Evolutionary conservation across 2,113 vertebrate species (phyloP), one percentile per base, ranked within the genome.

Genomic region (Cyanoramphus novaezelandiae): DNA sequence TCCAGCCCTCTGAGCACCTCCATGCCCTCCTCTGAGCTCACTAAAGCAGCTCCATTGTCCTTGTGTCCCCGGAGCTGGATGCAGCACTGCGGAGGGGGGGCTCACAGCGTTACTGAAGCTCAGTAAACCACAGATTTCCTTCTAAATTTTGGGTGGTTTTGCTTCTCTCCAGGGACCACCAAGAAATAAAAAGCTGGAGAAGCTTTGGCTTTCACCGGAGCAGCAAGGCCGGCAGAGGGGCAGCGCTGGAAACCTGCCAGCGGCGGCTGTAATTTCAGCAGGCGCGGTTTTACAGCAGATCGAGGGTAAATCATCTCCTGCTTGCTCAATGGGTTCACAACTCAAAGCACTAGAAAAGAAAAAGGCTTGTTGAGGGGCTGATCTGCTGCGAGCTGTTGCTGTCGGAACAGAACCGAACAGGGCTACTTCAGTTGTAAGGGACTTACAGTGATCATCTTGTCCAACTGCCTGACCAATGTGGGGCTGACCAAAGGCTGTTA

Each of bases 101-200:
- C 20, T 15, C 57, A 35, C 20, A 35, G 23, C 6, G 35, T 41
- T 7, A 41, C 8, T 0, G 35, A 9, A 43, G 14, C 29, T 55
- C 19, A 1, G 25, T 3, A 14, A 72, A 76, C 46, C 41, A 9
- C 21, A 6, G 4, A 9, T 4, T 23, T 12, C 5, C 16, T 67
- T 53, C 65, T 2, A 10, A 13, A 31, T 12, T 3, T 9, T 3
- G 10, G 17, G 3, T 0, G 0, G 52, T 63, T 87, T 27, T 33
- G 35, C 62, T 31, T 37, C 17, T 12, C 17, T 7, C 3, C 0
- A 0, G 9, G 3, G 8, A 13, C 29, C 6, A 37, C 18, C 10
- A 29, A 37, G 52, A 49, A 27, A 60, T 39, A 35, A 16, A 20
- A 52, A 76, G 4, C 2, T 2, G 1, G 10, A 24, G 21, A 5